phyloP scores from a whole-genome alignment of 2,888 invertebrate genomes.

The Drosophila hamatofila region DNA sequence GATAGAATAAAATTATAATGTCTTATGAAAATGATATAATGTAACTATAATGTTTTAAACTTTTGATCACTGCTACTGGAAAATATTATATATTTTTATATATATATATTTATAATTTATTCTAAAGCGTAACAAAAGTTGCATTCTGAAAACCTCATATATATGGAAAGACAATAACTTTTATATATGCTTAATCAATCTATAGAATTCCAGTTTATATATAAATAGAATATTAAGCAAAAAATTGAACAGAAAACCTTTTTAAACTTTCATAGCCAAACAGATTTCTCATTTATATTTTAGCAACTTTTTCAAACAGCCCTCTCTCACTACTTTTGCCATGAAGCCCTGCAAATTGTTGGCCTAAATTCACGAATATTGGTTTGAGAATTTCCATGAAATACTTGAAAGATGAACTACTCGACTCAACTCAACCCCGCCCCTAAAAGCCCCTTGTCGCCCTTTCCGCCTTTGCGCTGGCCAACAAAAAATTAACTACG shows the following conservation, averaged over 20 bases:
- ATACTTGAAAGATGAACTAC: conserved; percentile 26
- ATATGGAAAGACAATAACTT: no score
- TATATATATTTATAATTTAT: no score
- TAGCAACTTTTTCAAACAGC: not conserved
- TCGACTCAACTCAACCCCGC: not conserved
- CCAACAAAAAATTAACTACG: conserved; percentile 32
- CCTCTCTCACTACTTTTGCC: not conserved
- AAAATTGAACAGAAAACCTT: no score
- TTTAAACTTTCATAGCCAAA: not conserved
- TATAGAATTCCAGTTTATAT: not conserved
- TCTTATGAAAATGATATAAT: no score
- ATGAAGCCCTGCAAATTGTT: conserved; percentile 26
- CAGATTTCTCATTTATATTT: not conserved
- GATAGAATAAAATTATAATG: no score
- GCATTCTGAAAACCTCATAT: no score
- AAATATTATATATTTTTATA: no score
- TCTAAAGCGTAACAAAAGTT: no score
- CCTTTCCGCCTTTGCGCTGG: no score
- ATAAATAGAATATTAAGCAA: not conserved
- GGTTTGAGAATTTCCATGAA: conserved; percentile 22
- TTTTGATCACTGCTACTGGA: no score
- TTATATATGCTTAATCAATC: not conserved
- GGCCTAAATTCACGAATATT: conserved; percentile 33
- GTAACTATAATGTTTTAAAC: no score
- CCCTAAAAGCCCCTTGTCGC: not conserved